These are phyloP conservation scores for Lerema accius DNA, from an alignment of 1,140 invertebrate genomes.

Conservation along the genomic window DNA sequence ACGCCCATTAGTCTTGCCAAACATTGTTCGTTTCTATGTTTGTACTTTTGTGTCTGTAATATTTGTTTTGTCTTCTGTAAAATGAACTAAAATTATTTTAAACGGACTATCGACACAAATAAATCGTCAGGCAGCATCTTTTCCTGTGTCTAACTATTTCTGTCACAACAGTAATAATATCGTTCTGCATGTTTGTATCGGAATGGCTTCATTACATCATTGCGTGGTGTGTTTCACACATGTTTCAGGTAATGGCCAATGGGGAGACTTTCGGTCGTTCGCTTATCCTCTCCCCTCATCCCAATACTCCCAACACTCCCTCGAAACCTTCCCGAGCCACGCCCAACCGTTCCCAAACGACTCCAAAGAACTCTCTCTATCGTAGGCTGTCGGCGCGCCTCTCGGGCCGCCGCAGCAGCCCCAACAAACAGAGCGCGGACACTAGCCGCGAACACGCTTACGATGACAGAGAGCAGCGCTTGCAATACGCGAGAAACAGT, in stretches of 20 bases:
- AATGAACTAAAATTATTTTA: conserved; percentile 1
- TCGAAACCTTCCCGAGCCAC: conserved; percentile 62
- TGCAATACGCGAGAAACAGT: conserved; percentile 61
- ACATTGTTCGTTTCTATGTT: conserved; percentile 30
- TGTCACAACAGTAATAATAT: conserved; percentile 61
- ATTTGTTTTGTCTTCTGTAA: conserved; percentile 22
- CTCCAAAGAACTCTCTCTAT: conserved; percentile 76
- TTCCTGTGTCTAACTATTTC: conserved; percentile 65
- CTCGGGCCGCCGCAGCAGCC: conserved; percentile 65
- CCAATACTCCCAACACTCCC: conserved; percentile 61
- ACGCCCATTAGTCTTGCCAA: conserved; percentile 31
- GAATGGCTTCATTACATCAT: conserved; percentile 83
- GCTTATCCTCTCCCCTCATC: conserved; percentile 77
- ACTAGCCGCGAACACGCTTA: conserved; percentile 37
- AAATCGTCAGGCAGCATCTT: conserved; percentile 51
- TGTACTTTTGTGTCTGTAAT: neutral
- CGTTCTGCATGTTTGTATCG: conserved; percentile 76
- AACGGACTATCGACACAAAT: conserved; percentile 11
- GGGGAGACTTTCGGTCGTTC: conserved; percentile 83
- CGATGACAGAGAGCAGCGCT: conserved; percentile 61
- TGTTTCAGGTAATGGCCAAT: conserved; percentile 84
- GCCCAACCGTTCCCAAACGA: conserved; percentile 70
- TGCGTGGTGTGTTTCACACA: conserved; percentile 82
- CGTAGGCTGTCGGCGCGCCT: conserved; percentile 74
- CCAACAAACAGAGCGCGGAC: conserved; percentile 49